A percentile compares a stretch with the other conserved stretches of the same genome.
These are phyloP conservation scores for Drosophila mimica DNA, from an alignment of 2,888 invertebrate species.

Conservation along the genomic window DNA sequence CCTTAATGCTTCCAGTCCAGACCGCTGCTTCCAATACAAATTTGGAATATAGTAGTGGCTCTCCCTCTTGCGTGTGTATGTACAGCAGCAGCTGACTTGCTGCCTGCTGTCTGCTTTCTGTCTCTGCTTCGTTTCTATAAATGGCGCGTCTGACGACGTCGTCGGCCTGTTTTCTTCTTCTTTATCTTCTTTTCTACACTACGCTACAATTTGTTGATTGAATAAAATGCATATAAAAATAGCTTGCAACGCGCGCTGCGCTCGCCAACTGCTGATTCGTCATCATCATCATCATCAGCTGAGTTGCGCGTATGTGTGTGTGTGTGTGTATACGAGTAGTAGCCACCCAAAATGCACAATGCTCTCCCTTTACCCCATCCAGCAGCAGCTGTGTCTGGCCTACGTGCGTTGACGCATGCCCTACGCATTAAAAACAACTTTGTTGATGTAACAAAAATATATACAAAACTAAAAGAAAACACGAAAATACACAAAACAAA, in stretches of 20 bases:
- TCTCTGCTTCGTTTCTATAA: slow-evolving; percentile 64
- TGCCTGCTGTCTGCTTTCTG: slow-evolving; percentile 34
- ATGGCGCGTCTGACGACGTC: slow-evolving; percentile 62
- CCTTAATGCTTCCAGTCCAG: slow-evolving; percentile 66
- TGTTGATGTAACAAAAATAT: slow-evolving; percentile 1
- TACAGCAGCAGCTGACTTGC: slow-evolving; percentile 57
- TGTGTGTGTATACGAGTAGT: slow-evolving; percentile 18
- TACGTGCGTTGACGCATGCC: slow-evolving; percentile 66
- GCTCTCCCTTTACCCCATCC: neutral
- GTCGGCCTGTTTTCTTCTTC: slow-evolving; percentile 45
- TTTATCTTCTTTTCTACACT: slow-evolving; percentile 38
- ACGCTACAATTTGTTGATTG: slow-evolving; percentile 70
- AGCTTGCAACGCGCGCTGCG: slow-evolving; percentile 56
- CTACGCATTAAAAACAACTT: slow-evolving; percentile 21
- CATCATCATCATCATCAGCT: slow-evolving; percentile 80
- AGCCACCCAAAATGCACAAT: slow-evolving; percentile 37
- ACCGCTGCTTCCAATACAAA: slow-evolving; percentile 44
- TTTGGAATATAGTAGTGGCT: slow-evolving; percentile 46
- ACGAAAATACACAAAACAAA: neutral
- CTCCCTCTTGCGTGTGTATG: slow-evolving; percentile 25
- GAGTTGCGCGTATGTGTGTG: slow-evolving; percentile 51
- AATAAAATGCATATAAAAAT: slow-evolving; percentile 80
- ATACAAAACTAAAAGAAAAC: neutral
- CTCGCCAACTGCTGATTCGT: slow-evolving; percentile 62
- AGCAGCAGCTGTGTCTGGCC: slow-evolving; percentile 32